These are phyloP conservation scores for Samia ricini DNA, from an alignment of 1,140 invertebrate genomes.

Conservation along the genomic window DNA sequence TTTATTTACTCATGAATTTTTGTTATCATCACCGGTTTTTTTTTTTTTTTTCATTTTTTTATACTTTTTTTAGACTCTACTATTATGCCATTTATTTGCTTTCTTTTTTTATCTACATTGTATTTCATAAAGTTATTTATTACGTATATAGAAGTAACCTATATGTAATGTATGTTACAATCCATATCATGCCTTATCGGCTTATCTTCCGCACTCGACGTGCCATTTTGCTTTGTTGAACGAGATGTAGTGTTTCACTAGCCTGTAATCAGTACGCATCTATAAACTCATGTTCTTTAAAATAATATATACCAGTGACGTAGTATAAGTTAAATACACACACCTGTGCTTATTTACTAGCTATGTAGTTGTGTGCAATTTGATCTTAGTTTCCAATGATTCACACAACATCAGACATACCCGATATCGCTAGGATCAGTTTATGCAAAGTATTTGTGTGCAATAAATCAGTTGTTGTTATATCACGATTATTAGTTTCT, in stretches of 20 bases:
- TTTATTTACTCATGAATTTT: no score
- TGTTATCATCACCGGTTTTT: background rate
- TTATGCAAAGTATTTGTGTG: slow-evolving; percentile 18
- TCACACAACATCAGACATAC: no score
- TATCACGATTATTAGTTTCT: slow-evolving; percentile 6
- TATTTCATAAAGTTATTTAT: background rate
- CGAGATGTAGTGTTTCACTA: slow-evolving; percentile 44
- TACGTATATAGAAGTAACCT: background rate
- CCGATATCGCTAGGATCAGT: slow-evolving; percentile 21
- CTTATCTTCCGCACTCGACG: slow-evolving; percentile 62
- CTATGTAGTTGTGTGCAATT: slow-evolving; percentile 15
- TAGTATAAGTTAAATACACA: slow-evolving; percentile 6
- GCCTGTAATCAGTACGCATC: slow-evolving; percentile 40
- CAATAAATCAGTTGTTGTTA: slow-evolving; percentile 8
- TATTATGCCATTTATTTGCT: background rate
- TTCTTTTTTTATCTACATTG: background rate
- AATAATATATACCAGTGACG: slow-evolving; percentile 36
- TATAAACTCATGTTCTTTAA: slow-evolving; percentile 33
- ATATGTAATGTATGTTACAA: slow-evolving; percentile 23
- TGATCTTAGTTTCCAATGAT: slow-evolving; percentile 25
- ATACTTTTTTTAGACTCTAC: background rate
- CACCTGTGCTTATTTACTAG: background rate
- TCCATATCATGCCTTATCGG: slow-evolving; percentile 67
- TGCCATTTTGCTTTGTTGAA: slow-evolving; percentile 48
- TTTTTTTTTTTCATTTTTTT: background rate